These are phyloP conservation scores for Buathra laborator DNA, from an alignment of 2,888 invertebrate genomes.

Conservation along the genomic window DNA sequence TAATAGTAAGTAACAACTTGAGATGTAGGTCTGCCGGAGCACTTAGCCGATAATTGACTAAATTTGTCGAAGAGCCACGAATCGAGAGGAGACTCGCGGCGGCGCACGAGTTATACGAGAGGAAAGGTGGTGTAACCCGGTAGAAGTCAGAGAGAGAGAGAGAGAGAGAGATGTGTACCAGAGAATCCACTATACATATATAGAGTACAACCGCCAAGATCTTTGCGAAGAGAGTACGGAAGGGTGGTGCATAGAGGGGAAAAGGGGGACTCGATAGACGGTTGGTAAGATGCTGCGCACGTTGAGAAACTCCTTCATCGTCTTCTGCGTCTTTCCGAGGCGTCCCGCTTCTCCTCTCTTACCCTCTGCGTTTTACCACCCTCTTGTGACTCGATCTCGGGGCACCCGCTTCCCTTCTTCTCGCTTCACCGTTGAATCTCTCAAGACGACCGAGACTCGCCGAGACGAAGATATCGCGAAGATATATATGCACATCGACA, in stretches of 20 bases:
- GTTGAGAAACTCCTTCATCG: conserved; percentile 54
- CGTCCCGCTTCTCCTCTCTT: conserved; percentile 10
- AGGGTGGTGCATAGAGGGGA: conserved; percentile 19
- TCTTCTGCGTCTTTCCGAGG: conserved; percentile 28
- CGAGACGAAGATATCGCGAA: conserved; percentile 32
- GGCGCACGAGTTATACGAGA: conserved; percentile 24
- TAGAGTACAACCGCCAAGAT: conserved; percentile 6
- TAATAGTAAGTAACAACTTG: conserved; percentile 73
- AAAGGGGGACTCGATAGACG: conserved; percentile 3
- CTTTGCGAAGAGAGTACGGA: conserved; percentile 11
- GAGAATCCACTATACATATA: conserved; percentile 27
- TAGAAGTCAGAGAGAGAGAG: conserved; percentile 10
- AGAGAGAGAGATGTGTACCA: conserved; percentile 31
- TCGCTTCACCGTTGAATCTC: conserved; percentile 55
- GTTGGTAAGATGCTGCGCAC: conserved; percentile 55
- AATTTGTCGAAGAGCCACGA: conserved; percentile 82
- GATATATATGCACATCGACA: conserved; percentile 2
- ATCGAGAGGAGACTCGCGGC: conserved; percentile 73
- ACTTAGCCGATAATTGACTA: conserved; percentile 84
- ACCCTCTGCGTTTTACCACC: conserved; percentile 46
- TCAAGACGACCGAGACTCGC: conserved; percentile 42
- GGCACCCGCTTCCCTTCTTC: conserved; percentile 42
- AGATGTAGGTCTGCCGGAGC: conserved; percentile 81
- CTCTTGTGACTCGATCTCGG: conserved; percentile 11
- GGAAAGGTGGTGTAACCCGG: conserved; percentile 13